A percentile compares a stretch with the other conserved stretches of the same genome.
phyloP scores from a whole-genome alignment of 2,888 invertebrate species.

The Cheilosia vernalis region DNA sequence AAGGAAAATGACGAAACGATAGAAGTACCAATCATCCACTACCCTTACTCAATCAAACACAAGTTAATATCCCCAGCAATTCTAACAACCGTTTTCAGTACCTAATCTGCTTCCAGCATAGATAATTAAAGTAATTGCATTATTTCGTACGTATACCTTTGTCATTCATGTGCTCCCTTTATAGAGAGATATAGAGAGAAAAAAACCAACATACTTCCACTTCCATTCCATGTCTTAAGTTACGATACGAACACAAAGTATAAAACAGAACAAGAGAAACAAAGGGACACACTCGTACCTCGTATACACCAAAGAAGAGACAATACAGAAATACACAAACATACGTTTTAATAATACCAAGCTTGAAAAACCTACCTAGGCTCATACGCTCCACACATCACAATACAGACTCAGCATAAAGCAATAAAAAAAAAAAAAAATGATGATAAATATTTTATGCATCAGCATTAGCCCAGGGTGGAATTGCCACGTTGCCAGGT shows the following conservation, averaged over 20 bases:
- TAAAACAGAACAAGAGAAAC: slow-evolving; percentile 31
- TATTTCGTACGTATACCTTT: slow-evolving; percentile 10
- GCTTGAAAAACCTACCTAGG: slow-evolving; percentile 38
- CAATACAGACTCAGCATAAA: slow-evolving; percentile 46
- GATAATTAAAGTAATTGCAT: slow-evolving; percentile 47
- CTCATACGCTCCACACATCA: slow-evolving; percentile 4
- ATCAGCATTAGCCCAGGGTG: slow-evolving; percentile 46
- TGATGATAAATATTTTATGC: slow-evolving; percentile 55
- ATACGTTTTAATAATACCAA: slow-evolving; percentile 28
- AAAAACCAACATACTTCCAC: neutral
- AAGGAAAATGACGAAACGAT: too few species aligned
- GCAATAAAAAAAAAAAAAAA: slow-evolving; percentile 38
- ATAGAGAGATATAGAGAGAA: slow-evolving; percentile 4
- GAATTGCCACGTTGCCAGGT: slow-evolving; percentile 56
- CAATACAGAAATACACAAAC: slow-evolving; percentile 34
- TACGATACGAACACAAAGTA: slow-evolving; percentile 24
- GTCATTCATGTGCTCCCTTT: neutral
- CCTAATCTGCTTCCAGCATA: slow-evolving; percentile 8
- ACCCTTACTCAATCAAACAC: too few species aligned
- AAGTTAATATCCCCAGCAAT: neutral
- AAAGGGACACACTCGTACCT: neutral
- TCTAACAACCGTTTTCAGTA: slow-evolving; percentile 11
- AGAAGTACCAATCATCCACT: too few species aligned
- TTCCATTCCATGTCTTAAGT: slow-evolving; percentile 17
- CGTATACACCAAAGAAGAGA: slow-evolving; percentile 14